These are phyloP conservation scores for Sturnus vulgaris DNA, from an alignment of 2,113 vertebrate species.

Conservation along the genomic window DNA sequence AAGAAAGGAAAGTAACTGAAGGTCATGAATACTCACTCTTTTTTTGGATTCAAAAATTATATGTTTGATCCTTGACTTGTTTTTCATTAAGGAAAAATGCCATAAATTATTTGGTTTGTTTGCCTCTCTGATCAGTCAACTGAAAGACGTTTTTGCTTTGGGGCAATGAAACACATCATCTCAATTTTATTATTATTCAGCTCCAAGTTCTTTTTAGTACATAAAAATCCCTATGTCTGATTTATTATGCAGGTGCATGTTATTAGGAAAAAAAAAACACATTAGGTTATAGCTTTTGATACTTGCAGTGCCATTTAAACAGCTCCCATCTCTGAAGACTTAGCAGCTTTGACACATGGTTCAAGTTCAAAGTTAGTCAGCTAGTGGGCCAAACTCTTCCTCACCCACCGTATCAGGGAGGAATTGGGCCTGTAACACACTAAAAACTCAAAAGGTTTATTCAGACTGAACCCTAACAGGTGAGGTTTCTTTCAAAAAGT, in stretches of 20 bases:
- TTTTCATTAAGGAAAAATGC: slow-evolving; percentile 48
- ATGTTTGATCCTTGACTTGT: slow-evolving; percentile 30
- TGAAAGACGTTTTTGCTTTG: slow-evolving; percentile 30
- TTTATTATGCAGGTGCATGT: not conserved
- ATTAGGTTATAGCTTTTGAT: not conserved
- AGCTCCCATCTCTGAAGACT: not conserved
- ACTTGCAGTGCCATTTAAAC: not conserved
- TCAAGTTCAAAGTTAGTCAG: not conserved
- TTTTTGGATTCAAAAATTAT: not conserved
- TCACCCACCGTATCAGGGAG: not conserved
- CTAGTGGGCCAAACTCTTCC: not conserved
- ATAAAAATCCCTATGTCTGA: not conserved
- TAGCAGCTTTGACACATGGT: not conserved
- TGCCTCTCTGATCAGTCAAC: slow-evolving; percentile 22
- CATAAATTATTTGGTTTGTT: slow-evolving; percentile 43
- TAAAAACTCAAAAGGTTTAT: not conserved
- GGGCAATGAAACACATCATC: not conserved
- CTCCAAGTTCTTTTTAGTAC: not conserved
- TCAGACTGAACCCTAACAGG: not conserved
- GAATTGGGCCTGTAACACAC: not conserved
- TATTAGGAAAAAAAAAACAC: not conserved
- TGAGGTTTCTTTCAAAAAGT: not conserved
- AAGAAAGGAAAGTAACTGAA: slow-evolving; percentile 47
- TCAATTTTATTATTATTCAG: slow-evolving; percentile 28
- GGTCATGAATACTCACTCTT: slow-evolving; percentile 1